Base-by-base conservation (phyloP, 2,797 vertebrate genomes). In the Tapirus indicus region DNA sequence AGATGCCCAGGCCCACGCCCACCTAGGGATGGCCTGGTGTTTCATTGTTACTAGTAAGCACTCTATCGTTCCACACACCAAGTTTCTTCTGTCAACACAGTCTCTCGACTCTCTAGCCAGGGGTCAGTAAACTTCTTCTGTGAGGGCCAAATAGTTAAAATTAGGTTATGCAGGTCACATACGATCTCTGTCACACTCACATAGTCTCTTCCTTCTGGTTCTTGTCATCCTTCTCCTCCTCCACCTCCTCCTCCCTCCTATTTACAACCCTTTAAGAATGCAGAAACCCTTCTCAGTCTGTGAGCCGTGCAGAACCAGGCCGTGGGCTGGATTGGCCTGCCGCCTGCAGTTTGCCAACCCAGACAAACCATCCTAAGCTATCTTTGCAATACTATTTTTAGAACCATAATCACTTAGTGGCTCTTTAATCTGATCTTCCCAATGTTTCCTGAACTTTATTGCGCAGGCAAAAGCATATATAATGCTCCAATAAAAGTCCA, bases 261-360 rank as follows among this genome's bases (percentile, higher is more conserved):
- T 6, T 56, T 16, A n/a, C 32, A 21, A n/a, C 18, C 4, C 12
- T 44, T 2, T 11, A 25, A 68, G 29, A 16, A 41, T 2, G 1
- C 0, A 38, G 69, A 69, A 38, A 41, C 32, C 8, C 0, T 41
- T 7, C n/a, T 52, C 25, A 41, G 38, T 23, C 41, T 7, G n/a
- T 23, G 44, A 18, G 18, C 35, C 6, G 0, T 29, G 11, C 35
- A 49, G 8, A 49, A 29, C 2, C 35, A 38, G 38, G 60, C 66
- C 21, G 7, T 0, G 0, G n/a, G 14, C 2, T 5, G 10, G 25
- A 1, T 2, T 17, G 49, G 9, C 1, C 0, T 12, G 4, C 66
- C 1, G 1, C 23, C 25, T 64, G 47, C 64, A 5, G 18, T 79
- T 6, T 21, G 27, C 64, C 16, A 29, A 16, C 32, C 56, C 47